Percentiles rank a stretch among this genome's conserved stretches.
Conservation (phyloP, 2,888 invertebrate species). For the Eurois occulta region DNA sequence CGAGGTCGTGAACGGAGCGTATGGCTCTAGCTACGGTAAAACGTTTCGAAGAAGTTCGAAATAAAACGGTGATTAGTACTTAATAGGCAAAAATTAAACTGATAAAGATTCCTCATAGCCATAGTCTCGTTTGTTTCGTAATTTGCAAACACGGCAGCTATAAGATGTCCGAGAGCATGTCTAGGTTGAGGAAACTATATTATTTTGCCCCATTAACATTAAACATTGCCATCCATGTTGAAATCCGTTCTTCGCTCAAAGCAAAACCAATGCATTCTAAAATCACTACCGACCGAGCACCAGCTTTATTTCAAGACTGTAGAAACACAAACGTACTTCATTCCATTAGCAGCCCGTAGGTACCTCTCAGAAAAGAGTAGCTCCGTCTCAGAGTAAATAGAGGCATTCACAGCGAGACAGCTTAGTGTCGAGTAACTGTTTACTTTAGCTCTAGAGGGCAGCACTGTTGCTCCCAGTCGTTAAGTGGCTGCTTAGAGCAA, state of each 20-base stretch:
- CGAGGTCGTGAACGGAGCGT: background rate
- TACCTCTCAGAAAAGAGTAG: conserved; percentile 2
- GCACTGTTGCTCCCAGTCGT: conserved; percentile 20
- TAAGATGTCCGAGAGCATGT: background rate
- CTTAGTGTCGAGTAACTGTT: conserved; percentile 46
- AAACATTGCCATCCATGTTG: background rate
- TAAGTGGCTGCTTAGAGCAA: background rate
- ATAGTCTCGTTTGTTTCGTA: background rate
- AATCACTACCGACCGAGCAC: background rate
- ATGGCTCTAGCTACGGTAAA: background rate
- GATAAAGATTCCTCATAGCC: too few relatives aligned
- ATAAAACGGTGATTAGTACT: background rate
- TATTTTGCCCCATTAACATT: background rate
- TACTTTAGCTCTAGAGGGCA: conserved; percentile 4
- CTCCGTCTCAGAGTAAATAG: background rate
- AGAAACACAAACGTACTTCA: conserved; percentile 19
- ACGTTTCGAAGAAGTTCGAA: background rate
- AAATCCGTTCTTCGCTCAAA: background rate
- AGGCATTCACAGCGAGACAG: conserved; percentile 6
- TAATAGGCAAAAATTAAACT: background rate
- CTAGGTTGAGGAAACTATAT: background rate
- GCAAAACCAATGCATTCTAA: background rate
- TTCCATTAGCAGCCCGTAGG: conserved; percentile 25
- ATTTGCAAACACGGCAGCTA: background rate
- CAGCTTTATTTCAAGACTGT: background rate